phyloP scores from a whole-genome alignment of 2,888 invertebrate species.

The Branchellion lobata region DNA sequence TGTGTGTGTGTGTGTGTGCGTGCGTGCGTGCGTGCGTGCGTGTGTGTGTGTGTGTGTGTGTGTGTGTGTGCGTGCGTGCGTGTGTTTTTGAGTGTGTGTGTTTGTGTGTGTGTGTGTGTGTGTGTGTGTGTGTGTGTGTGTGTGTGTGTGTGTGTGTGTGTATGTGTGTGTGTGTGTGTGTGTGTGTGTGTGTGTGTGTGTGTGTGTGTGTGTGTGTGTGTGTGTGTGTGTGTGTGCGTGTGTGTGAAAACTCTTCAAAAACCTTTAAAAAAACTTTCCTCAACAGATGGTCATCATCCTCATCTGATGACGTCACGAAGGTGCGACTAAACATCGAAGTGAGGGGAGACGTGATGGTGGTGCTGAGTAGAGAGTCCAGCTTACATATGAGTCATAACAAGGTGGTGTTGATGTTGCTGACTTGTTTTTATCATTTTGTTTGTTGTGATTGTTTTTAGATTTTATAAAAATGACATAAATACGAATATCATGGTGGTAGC shows the following conservation, averaged over 20 bases:
- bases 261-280: too few relatives aligned
- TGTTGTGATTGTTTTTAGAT: not conserved
- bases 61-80: not conserved
- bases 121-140: too few relatives aligned
- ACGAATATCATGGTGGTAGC: too few relatives aligned
- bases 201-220: too few relatives aligned
- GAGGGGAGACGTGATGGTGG: constrained; percentile 10
- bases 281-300: not conserved
- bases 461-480: too few relatives aligned
- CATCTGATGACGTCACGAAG: not conserved
- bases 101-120: too few relatives aligned
- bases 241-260: too few relatives aligned
- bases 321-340: not conserved
- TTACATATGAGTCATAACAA: constrained; percentile 6
- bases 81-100: too few relatives aligned
- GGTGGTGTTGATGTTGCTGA: not conserved
- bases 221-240: too few relatives aligned
- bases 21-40: not conserved
- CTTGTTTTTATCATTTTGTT: not conserved
- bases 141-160: too few relatives aligned
- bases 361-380: not conserved
- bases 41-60: not conserved
- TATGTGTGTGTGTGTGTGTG: too few relatives aligned
- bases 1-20: not conserved
- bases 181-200: too few relatives aligned